Evolutionary conservation across 2,797 vertebrate genomes (phyloP).

Genomic region (Echeneis naucrates): DNA sequence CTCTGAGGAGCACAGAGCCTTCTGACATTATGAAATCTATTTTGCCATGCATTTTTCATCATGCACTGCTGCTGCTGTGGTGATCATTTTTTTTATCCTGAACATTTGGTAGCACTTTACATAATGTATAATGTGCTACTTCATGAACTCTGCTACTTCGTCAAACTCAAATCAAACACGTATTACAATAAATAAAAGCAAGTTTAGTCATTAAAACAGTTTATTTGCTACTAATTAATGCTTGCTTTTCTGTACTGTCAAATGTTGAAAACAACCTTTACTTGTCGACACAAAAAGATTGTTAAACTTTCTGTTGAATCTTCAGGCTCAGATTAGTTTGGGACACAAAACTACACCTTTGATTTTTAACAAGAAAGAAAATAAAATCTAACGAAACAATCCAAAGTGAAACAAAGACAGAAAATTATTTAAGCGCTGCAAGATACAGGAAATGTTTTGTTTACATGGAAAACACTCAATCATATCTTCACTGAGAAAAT

Average conservation of each 20-base stretch:
- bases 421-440: not conserved
- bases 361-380: not conserved
- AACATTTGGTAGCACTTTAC: conserved; percentile 25
- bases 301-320: no score
- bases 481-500: no score
- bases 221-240: no score
- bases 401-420: not conserved
- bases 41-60: conserved; percentile 37
- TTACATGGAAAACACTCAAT: no score
- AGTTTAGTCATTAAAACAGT: not conserved
- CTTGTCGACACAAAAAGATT: no score
- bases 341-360: not conserved
- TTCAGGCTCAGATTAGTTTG: no score
- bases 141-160: not conserved
- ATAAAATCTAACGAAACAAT: not conserved
- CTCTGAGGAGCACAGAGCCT: conserved; percentile 9
- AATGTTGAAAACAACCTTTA: not conserved
- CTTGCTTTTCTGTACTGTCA: not conserved
- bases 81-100: conserved; percentile 15
- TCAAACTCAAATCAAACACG: not conserved
- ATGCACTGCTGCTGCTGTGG: conserved; percentile 1
- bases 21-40: conserved; percentile 33
- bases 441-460: no score
- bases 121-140: conserved; percentile 1
- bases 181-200: not conserved